Conservation (phyloP, 2,113 vertebrate genomes). For the Merops nubicus region DNA sequence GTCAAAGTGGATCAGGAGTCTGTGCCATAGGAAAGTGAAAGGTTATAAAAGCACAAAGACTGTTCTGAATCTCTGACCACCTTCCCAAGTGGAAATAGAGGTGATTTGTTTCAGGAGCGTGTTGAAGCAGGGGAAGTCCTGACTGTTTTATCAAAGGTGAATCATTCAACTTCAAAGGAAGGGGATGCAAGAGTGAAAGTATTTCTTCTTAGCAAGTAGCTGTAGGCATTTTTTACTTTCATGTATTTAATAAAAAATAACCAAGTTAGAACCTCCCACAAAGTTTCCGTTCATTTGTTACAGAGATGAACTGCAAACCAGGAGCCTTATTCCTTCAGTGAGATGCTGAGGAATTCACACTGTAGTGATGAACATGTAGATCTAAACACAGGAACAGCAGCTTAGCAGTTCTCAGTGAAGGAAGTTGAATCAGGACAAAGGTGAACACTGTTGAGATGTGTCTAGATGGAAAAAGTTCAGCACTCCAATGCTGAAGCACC, state of each 20-base stretch:
- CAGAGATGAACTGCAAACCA: not conserved
- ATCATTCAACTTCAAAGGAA: not conserved
- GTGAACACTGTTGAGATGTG: not conserved
- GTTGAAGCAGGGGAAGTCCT: not conserved
- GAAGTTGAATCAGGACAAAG: not conserved
- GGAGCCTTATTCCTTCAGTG: not conserved
- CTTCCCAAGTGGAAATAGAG: not conserved
- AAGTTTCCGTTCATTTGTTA: not conserved
- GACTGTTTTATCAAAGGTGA: not conserved
- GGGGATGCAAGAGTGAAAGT: not conserved
- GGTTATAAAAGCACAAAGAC: slow-evolving; percentile 28
- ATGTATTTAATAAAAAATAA: not conserved
- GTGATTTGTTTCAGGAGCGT: not conserved
- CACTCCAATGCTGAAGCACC: not conserved
- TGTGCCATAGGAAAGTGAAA: not conserved
- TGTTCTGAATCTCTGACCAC: not conserved
- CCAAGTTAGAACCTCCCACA: not conserved
- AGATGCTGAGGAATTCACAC: not conserved
- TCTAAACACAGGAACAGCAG: not conserved
- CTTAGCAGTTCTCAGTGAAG: not conserved
- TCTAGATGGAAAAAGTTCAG: not conserved
- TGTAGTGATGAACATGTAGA: fast-evolving
- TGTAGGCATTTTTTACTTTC: not conserved
- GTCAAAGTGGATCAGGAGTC: slow-evolving; percentile 41
- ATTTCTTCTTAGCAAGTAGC: not conserved